Evolutionary conservation across 2,113 vertebrate genomes (phyloP), one percentile per base, ranked within the genome.

Genomic region (Octodon degus): DNA sequence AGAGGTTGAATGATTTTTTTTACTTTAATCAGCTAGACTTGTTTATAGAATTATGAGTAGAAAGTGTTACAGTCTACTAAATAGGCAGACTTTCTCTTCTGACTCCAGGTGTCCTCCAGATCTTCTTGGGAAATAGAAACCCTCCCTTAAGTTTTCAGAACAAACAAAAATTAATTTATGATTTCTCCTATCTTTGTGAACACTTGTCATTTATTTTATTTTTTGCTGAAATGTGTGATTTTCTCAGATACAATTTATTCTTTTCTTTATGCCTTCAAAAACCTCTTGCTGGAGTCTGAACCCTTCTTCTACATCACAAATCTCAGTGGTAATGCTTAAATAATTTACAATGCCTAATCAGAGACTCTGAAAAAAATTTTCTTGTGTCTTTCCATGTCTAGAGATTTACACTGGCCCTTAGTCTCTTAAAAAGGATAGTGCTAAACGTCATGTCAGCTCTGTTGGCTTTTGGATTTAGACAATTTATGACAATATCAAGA

Each of bases 291-390:
- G 67, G 93, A 92, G 89, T 94, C 86, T 96, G 76, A 90, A 90
- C 81, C 97, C 96, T 85, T 77, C 47, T 96, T 96, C 60, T 89
- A 93, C n/a, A 90, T 92, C 96, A 96, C 85, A 97, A 97, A 97
- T 94, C 96, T 97, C 93, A 87, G 86, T 37, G 74, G 90, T 87
- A 14, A 91, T 74, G 60, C 96, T 97, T 93, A 90, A 94, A 83
- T 86, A 97, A 98, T 97, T 97, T 97, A 97, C 86, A 97, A 67
- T 81, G 96, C 96, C 98, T 98, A 98, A 97, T 97, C 93, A 97
- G 91, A 97, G 92, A 97, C 86, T 70, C 53, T 72, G 76, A 96
- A 94, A 97, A 96, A 97, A 91, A 96, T 93, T 94, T 95, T 90
- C 79, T 79, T 70, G 4, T 91, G 67, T 88, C 84, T 96, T 97